phyloP scores from a whole-genome alignment of 1,140 invertebrate species.

The Polyergus mexicanus region DNA sequence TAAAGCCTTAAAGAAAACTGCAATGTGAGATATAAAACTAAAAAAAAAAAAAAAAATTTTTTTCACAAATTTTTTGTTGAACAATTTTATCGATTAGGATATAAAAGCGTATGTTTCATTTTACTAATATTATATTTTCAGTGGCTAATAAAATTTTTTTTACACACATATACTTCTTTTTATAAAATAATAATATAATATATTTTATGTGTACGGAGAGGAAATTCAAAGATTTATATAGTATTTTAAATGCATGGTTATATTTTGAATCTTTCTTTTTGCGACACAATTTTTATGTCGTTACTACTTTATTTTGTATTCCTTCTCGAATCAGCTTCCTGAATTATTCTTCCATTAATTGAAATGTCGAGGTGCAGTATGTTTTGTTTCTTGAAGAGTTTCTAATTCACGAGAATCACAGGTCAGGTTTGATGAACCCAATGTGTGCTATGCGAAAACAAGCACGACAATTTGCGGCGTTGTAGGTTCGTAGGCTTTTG shows the following conservation, averaged over 20 bases:
- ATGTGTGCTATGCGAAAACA: slow-evolving; percentile 44
- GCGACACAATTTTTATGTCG: not conserved
- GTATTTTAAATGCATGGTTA: not conserved
- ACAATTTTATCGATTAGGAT: not conserved
- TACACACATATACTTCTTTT: not conserved
- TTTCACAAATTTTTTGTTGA: not conserved
- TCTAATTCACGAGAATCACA: slow-evolving; percentile 48
- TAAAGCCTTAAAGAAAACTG: not conserved
- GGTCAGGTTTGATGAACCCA: slow-evolving; percentile 3
- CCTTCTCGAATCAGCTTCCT: not conserved
- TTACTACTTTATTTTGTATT: not conserved
- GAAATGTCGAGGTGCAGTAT: not conserved
- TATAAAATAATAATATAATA: slow-evolving; percentile 9
- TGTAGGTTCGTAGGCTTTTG: slow-evolving; percentile 42
- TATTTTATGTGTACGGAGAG: not conserved
- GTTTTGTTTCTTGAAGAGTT: slow-evolving; percentile 17
- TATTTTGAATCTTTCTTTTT: not conserved
- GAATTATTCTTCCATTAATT: not conserved
- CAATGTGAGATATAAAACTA: not conserved
- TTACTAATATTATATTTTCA: not conserved
- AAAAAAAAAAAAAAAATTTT: too few relatives aligned
- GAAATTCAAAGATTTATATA: not conserved
- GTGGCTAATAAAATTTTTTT: not conserved
- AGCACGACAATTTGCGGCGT: slow-evolving; percentile 37
- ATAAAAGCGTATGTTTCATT: not conserved